These are phyloP conservation scores for Herpetotheres cachinnans DNA, from an alignment of 2,113 vertebrate genomes.

Conservation along the genomic window DNA sequence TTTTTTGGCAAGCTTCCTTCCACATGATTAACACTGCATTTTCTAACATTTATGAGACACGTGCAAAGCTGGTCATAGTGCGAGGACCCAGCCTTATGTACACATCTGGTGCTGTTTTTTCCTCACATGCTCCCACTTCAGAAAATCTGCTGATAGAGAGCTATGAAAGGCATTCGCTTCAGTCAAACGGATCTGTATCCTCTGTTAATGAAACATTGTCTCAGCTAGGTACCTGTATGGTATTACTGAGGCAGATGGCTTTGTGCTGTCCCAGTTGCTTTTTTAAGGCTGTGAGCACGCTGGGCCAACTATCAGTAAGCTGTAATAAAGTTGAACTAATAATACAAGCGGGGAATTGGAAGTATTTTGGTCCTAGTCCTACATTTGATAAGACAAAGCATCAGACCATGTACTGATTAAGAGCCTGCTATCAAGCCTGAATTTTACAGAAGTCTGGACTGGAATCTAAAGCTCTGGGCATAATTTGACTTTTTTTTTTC, in stretches of 20 bases:
- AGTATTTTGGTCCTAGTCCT: not conserved
- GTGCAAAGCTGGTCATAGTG: not conserved
- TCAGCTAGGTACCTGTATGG: not conserved
- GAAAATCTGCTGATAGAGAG: not conserved
- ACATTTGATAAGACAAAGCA: not conserved
- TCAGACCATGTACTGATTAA: not conserved
- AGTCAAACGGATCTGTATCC: not conserved
- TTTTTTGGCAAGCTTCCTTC: not conserved
- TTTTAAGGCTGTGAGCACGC: not conserved
- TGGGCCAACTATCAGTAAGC: not conserved
- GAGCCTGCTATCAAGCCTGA: not conserved
- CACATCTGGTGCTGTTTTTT: not conserved
- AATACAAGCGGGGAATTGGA: not conserved
- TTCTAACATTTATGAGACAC: not conserved
- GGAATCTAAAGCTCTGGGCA: not conserved
- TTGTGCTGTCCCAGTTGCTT: not conserved
- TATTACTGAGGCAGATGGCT: not conserved
- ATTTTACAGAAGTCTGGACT: not conserved
- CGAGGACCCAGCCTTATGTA: not conserved
- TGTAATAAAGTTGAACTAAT: not conserved
- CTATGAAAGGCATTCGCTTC: accelerated
- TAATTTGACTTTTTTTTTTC: not conserved
- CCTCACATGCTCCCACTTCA: not conserved
- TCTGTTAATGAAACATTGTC: not conserved
- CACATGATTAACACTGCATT: not conserved